phyloP scores from a whole-genome alignment of 1,140 invertebrate species.

The Brachionus paranguensis region DNA sequence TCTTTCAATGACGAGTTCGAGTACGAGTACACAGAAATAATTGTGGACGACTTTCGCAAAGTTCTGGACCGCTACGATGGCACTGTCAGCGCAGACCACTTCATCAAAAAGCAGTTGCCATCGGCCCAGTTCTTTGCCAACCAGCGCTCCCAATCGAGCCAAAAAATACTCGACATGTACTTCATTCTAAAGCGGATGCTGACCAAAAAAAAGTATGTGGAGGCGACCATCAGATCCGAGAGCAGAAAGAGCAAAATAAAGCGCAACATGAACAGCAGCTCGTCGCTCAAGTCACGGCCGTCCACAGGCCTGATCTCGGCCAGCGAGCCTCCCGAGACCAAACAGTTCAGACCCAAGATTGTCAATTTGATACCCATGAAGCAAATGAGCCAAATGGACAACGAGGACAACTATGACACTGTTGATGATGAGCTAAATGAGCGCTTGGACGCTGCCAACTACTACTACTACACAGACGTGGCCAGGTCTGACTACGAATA shows the following conservation, averaged over 20 bases:
- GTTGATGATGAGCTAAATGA: neutral
- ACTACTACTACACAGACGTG: neutral
- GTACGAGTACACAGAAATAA: slow-evolving; percentile 25
- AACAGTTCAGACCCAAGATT: neutral
- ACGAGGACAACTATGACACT: neutral
- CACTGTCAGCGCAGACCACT: neutral
- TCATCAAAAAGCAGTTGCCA: neutral
- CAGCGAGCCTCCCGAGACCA: neutral
- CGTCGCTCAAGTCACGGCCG: neutral
- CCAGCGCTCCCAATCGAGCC: neutral
- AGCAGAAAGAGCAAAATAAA: neutral
- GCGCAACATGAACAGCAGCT: neutral
- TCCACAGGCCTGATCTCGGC: neutral
- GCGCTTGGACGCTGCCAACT: neutral
- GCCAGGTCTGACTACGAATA: neutral
- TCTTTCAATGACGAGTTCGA: neutral
- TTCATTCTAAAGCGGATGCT: neutral
- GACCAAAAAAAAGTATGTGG: slow-evolving; percentile 29
- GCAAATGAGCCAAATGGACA: neutral
- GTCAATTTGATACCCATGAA: slow-evolving; percentile 23
- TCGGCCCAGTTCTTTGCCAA: neutral
- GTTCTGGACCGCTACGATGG: slow-evolving; percentile 6
- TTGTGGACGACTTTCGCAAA: slow-evolving; percentile 14
- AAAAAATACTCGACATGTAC: slow-evolving; percentile 1
- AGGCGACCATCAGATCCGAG: slow-evolving; percentile 2